Base-by-base conservation (phyloP, 2,113 vertebrate genomes). In the Heliornis fulica region DNA sequence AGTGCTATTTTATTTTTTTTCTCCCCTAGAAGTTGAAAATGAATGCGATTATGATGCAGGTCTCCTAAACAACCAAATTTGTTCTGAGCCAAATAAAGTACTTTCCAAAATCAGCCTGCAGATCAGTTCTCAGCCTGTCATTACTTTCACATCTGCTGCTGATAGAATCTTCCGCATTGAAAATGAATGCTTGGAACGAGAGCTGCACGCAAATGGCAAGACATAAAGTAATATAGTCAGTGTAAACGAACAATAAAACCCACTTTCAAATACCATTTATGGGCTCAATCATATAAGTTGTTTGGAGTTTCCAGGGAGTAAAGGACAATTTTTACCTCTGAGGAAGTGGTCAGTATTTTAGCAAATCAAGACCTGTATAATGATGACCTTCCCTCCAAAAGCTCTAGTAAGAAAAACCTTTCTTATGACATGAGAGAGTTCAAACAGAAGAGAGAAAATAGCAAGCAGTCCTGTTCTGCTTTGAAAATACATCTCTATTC, bases 71-170 rank as follows among this genome's bases (percentile, higher is more conserved):
- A 66, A 96, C 60, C 23, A 66, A 32, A 93, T 82, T 95, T 82
- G 60, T 91, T 82, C 81, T 65, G 59, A 90, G 60, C 59, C 78
- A 91, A 94, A 90, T 69, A 89, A 76, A 83, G 76, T 72, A 60
- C 65, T 95, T 93, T 87, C 85, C 64, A 86, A 95, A 96, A 93
- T 91, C 76, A 93, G 87, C 43, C 29, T 82, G 46, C 69, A 83
- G 34, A 80, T 96, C 31, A 70, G 17, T 74, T 96, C 69, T 90
- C 57, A 77, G 56, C 50, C 91, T 94, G n/a, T 63, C 61, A 95
- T 94, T 92, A 94, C 65, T 41, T 68, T 94, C 89, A 93, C 75
- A 95, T 94, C 59, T 91, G 74, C 56, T 93, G 64, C 34, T 91
- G 64, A 45, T 41, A 51, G 63, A 85, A 85, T 94, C 65, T 90